Conservation (phyloP, 64 coral and sea anemone genomes). For the Montipora foliosa region DNA sequence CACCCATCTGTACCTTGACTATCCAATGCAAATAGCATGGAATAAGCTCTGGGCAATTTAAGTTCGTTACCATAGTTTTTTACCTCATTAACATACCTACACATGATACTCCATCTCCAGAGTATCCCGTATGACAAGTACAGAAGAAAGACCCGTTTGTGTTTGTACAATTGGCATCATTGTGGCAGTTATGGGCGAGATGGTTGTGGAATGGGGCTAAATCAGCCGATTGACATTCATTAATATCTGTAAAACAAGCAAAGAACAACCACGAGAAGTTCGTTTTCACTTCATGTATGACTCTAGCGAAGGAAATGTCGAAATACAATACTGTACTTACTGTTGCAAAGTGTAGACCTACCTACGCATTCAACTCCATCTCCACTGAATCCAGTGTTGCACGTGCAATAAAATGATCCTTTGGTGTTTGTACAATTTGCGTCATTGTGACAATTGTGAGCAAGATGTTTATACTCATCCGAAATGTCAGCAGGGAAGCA, state of each 20-base stretch:
- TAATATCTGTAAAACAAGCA: constrained; percentile 52
- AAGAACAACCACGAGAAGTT: background rate
- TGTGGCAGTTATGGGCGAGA: constrained; percentile 74
- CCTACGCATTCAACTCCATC: constrained; percentile 79
- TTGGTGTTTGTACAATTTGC: constrained; percentile 84
- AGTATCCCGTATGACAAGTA: constrained; percentile 81
- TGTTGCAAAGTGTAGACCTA: background rate
- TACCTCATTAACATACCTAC: constrained; percentile 47
- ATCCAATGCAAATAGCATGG: too few relatives aligned
- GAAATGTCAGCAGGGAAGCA: constrained; percentile 31
- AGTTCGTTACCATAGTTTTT: too few relatives aligned
- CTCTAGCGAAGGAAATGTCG: background rate
- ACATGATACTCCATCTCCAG: constrained; percentile 84
- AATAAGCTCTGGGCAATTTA: too few relatives aligned
- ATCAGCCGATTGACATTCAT: constrained; percentile 62
- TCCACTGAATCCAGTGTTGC: constrained; percentile 79
- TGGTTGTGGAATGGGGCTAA: constrained; percentile 48
- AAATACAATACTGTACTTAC: background rate
- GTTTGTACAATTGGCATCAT: constrained; percentile 82
- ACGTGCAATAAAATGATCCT: constrained; percentile 82
- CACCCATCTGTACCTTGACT: too few relatives aligned
- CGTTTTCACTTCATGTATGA: background rate
- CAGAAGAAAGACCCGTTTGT: constrained; percentile 82
- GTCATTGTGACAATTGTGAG: constrained; percentile 74
- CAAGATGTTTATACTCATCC: constrained; percentile 27